phyloP scores from a whole-genome alignment of 1,140 invertebrate species.

The Leptinotarsa texana region DNA sequence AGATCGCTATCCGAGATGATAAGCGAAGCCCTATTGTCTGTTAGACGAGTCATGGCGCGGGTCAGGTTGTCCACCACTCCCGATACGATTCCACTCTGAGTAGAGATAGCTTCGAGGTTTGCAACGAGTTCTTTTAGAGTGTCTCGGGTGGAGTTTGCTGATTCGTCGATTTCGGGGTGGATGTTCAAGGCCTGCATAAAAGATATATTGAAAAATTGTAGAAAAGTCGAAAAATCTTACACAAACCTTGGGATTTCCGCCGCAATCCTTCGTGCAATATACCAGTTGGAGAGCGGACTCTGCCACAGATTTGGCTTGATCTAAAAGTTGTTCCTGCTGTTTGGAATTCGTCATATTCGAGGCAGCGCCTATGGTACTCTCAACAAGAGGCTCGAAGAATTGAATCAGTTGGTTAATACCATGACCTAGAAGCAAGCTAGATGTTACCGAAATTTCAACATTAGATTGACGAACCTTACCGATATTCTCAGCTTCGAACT shows the following conservation, averaged over 20 bases:
- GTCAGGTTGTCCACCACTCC: constrained; percentile 90
- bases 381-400: constrained; percentile 84
- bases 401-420: constrained; percentile 79
- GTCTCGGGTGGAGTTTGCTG: constrained; percentile 75
- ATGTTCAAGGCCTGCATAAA: constrained; percentile 68
- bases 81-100: constrained; percentile 82
- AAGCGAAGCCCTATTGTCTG: constrained; percentile 67
- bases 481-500: constrained; percentile 89
- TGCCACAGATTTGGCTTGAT: constrained; percentile 92
- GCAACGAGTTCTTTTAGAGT: constrained; percentile 81
- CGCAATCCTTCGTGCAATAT: constrained; percentile 84
- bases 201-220: background rate
- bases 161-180: constrained; percentile 84
- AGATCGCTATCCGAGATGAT: constrained; percentile 60
- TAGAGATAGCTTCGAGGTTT: constrained; percentile 82
- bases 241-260: constrained; percentile 84
- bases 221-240: background rate
- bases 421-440: constrained; percentile 61
- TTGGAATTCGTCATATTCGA: constrained; percentile 88
- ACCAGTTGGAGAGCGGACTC: constrained; percentile 88
- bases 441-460: background rate
- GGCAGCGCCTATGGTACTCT: constrained; percentile 82
- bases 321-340: constrained; percentile 85
- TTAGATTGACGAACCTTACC: constrained; percentile 49
- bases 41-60: constrained; percentile 79